Conservation (phyloP, 2,888 invertebrate species). For the Teleiodes luculella region DNA sequence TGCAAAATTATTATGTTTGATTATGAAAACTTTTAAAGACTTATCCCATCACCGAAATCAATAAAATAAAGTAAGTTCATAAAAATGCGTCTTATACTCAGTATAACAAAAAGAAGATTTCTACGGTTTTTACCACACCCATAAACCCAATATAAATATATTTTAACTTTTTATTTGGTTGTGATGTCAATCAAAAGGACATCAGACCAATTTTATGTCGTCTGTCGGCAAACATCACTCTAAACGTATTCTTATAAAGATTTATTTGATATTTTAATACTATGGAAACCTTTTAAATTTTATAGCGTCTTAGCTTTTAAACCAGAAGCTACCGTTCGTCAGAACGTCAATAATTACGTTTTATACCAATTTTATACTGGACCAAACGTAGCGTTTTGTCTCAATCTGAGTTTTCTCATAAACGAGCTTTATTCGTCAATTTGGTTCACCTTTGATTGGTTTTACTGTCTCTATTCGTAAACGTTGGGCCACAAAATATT, state of each 20-base stretch:
- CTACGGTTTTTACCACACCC: no score
- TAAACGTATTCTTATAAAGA: slow-evolving; percentile 12
- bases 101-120: no score
- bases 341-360: slow-evolving; percentile 41
- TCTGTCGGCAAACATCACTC: slow-evolving; percentile 8
- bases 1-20: no score
- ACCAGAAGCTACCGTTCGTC: slow-evolving; percentile 44
- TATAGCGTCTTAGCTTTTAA: slow-evolving; percentile 20
- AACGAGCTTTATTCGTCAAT: slow-evolving; percentile 43
- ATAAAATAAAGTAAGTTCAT: no score
- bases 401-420: slow-evolving; percentile 38
- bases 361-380: slow-evolving; percentile 42
- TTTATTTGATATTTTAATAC: slow-evolving; percentile 25
- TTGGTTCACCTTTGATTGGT: slow-evolving; percentile 42
- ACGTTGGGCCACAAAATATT: slow-evolving; percentile 39
- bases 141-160: not conserved
- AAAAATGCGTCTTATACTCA: no score
- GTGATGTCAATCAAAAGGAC: not conserved
- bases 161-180: not conserved
- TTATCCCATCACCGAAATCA: no score
- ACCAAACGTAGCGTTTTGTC: slow-evolving; percentile 39
- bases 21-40: no score
- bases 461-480: slow-evolving; percentile 41
- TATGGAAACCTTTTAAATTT: slow-evolving; percentile 27
- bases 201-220: not conserved